phyloP scores from a whole-genome alignment of 2,797 vertebrate species.

The Sorex maritimensis region DNA sequence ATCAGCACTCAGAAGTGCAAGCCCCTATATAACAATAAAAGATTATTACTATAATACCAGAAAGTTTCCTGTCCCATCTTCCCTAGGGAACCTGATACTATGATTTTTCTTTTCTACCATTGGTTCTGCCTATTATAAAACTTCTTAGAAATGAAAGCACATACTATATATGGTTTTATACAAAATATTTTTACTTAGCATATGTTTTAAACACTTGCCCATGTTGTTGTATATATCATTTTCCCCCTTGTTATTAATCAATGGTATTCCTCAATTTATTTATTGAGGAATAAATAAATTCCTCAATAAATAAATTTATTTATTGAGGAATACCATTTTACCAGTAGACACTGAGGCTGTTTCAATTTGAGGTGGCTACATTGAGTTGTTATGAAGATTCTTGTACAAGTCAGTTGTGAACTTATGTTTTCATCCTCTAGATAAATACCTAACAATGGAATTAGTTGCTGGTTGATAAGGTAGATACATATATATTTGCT shows the following conservation, averaged over 20 bases:
- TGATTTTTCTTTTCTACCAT: conserved; percentile 35
- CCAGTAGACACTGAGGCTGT: neutral
- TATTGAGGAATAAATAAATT: neutral
- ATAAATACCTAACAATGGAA: conserved; percentile 31
- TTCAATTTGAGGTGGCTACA: conserved; percentile 16
- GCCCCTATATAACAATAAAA: neutral
- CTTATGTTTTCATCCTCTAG: conserved; percentile 11
- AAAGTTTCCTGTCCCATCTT: neutral
- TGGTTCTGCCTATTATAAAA: conserved; percentile 5
- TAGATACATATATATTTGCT: neutral
- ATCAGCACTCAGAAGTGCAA: neutral
- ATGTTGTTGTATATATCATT: neutral
- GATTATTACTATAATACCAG: neutral
- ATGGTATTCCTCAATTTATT: neutral
- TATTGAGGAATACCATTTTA: neutral
- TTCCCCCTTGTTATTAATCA: conserved; percentile 7
- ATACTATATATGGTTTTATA: neutral
- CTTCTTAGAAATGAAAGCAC: conserved; percentile 29
- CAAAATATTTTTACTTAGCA: neutral
- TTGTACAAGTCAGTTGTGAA: conserved; percentile 3
- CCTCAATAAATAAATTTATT: no score
- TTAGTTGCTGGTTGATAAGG: neutral
- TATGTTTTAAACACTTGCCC: conserved; percentile 44
- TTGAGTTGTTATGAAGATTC: conserved; percentile 16
- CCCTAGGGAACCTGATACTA: neutral